Evolutionary conservation across 2,888 invertebrate species (phyloP), one percentile per base, ranked within the genome.

Genomic region (Metalampra italica): DNA sequence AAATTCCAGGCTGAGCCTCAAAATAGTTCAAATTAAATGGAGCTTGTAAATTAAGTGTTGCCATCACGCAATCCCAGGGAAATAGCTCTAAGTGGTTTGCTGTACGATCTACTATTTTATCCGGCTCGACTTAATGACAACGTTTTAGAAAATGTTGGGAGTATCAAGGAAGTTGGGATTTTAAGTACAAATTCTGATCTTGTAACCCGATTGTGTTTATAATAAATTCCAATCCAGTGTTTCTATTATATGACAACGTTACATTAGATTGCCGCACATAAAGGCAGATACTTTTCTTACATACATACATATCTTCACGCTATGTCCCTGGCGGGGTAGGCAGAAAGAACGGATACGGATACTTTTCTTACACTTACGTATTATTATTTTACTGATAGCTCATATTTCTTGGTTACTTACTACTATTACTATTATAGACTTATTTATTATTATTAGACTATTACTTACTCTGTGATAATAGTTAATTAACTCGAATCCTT

Each of bases 11-110:
- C 69, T 68, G 71, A 78, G 75, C 75, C 80, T 79, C 80, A 79
- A 81, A 82, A 82, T 82, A 82, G 82, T 81, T 82, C 69, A 78
- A 81, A 81, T 82, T 81, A 81, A 82, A 82, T 74, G 79, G 79
- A 77, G 79, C 80, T 81, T 81, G 80, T 86, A 83, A 86, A 86
- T 87, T 88, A 87, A 88, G 87, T 87, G 88, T 86, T 83, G 86
- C 82, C 75, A 83, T 86, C 88, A 89, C 87, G 88, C 87, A 81
- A 88, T 83, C 80, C 76, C 60, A 64, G 72, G 78, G 80, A 82
- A 85, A 86, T 83, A 83, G 78, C 82, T 79, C 72, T 81, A 82
- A 86, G 82, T 83, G 83, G 82, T 86, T 82, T 73, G 65, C 68
- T 70, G 66, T 69, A 69, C 75, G 69, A 76, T 80, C 69, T 72